These are phyloP conservation scores for Xenus cinereus DNA, from an alignment of 2,113 vertebrate genomes.

Conservation along the genomic window DNA sequence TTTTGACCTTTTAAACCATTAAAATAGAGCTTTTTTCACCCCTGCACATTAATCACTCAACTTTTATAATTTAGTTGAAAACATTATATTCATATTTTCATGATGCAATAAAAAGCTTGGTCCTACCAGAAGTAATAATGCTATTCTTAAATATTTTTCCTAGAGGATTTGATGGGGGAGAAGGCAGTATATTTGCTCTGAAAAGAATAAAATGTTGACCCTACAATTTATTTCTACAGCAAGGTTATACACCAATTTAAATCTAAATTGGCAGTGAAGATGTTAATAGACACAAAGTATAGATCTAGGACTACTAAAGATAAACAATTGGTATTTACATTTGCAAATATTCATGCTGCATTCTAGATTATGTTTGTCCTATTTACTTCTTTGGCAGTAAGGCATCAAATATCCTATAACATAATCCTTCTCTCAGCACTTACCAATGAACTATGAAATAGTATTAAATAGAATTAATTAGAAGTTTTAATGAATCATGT, in stretches of 20 bases:
- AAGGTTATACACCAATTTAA: neutral
- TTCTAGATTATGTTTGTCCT: conserved; percentile 63
- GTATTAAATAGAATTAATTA: conserved; percentile 86
- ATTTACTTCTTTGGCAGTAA: conserved; percentile 72
- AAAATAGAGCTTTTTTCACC: neutral
- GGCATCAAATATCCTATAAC: conserved; percentile 68
- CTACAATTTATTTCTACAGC: neutral
- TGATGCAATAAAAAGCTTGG: neutral
- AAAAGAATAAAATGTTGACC: neutral
- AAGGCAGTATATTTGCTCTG: neutral
- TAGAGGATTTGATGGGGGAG: neutral
- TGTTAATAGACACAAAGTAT: neutral
- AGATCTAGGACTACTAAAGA: neutral
- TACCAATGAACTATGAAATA: conserved; percentile 84
- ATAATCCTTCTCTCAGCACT: conserved; percentile 77
- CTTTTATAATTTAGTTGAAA: neutral
- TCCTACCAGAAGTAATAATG: neutral
- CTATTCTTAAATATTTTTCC: neutral
- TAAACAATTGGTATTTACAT: conserved; percentile 62
- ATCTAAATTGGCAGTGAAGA: conserved; percentile 10
- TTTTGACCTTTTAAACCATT: neutral
- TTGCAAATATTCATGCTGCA: conserved; percentile 51
- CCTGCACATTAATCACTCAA: neutral
- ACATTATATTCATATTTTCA: neutral
- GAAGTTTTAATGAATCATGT: conserved; percentile 84